Percentiles rank a stretch among this genome's conserved stretches.
Evolutionary conservation across 1,140 invertebrate species (phyloP).

Genomic region (Pachypsylla venusta): DNA sequence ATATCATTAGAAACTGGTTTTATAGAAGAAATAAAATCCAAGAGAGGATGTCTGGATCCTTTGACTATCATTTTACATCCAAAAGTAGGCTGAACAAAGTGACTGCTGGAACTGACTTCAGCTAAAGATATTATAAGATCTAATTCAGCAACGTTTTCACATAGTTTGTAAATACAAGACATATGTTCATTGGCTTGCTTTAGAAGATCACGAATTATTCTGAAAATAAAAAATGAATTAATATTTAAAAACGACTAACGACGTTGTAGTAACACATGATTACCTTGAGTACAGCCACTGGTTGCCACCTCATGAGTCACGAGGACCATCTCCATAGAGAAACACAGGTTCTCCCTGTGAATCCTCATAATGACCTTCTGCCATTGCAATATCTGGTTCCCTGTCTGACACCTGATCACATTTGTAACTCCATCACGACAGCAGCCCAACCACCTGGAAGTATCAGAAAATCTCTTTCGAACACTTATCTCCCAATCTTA

Average conservation of each 20-base stretch:
- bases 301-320: no score
- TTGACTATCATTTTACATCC: slow-evolving; percentile 47
- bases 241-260: not conserved
- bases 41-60: slow-evolving; percentile 59
- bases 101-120: slow-evolving; percentile 35
- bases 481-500: no score
- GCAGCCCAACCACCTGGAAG: no score
- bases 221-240: slow-evolving; percentile 31
- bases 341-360: no score
- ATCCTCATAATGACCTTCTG: no score
- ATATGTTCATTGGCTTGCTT: slow-evolving; percentile 49
- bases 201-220: slow-evolving; percentile 42
- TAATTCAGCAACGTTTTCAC: slow-evolving; percentile 59
- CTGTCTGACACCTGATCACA: no score
- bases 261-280: no score
- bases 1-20: slow-evolving; percentile 57
- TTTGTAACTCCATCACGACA: no score
- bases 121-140: slow-evolving; percentile 64
- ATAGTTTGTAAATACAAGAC: slow-evolving; percentile 58
- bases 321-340: no score
- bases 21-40: slow-evolving; percentile 45
- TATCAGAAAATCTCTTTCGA: no score
- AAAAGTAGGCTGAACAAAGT: slow-evolving; percentile 57
- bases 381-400: no score
- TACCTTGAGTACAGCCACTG: no score